phyloP scores from a whole-genome alignment of 2,888 invertebrate species.

The Stictocephala bisonia region DNA sequence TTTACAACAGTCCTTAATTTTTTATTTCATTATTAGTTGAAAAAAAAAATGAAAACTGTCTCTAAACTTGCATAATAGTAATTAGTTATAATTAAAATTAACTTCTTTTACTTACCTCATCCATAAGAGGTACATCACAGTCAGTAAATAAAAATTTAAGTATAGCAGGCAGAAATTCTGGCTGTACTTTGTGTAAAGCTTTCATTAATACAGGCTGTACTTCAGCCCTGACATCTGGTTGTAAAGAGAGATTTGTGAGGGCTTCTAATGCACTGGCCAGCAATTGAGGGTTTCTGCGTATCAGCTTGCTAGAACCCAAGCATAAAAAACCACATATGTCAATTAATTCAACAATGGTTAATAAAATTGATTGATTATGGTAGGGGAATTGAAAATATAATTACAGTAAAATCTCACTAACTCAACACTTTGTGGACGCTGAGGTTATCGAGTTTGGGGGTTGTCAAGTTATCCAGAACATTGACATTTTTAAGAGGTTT shows the following conservation, averaged over 20 bases:
- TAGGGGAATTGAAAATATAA: too few relatives aligned
- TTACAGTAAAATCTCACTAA: too few relatives aligned
- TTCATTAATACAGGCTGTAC: constrained; percentile 69
- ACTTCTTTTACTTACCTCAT: constrained; percentile 52
- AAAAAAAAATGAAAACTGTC: too few relatives aligned
- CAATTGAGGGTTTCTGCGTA: constrained; percentile 69
- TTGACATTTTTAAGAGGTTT: too few relatives aligned
- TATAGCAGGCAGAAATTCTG: constrained; percentile 63
- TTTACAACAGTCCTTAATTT: too few relatives aligned
- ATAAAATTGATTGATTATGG: too few relatives aligned
- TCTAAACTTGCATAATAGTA: too few relatives aligned
- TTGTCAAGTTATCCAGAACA: too few relatives aligned
- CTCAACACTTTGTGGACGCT: too few relatives aligned
- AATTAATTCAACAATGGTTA: too few relatives aligned
- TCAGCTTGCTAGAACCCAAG: constrained; percentile 65
- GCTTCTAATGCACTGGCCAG: constrained; percentile 75
- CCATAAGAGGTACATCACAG: constrained; percentile 51
- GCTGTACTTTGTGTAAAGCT: constrained; percentile 59
- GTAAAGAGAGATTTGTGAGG: constrained; percentile 72
- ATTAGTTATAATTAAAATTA: not conserved
- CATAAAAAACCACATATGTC: not conserved
- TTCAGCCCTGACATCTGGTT: constrained; percentile 70
- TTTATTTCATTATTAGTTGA: too few relatives aligned
- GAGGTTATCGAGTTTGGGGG: too few relatives aligned
- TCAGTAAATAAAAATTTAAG: constrained; percentile 61